Evolutionary conservation across 2,888 invertebrate species (phyloP).

Genomic region (Oscheius sp.): DNA sequence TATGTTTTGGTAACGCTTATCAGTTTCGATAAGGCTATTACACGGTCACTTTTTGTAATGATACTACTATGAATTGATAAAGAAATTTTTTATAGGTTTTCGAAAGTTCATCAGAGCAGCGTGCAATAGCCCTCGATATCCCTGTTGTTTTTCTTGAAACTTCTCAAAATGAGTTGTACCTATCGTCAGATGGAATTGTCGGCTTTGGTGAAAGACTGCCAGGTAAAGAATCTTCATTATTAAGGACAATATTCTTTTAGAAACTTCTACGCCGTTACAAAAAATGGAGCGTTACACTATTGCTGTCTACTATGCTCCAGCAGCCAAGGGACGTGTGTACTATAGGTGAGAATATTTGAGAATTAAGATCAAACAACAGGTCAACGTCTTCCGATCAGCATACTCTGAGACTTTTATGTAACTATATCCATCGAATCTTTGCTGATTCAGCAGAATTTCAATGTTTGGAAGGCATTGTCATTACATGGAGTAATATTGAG

Average conservation of each 20-base stretch:
- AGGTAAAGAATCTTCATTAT: too few relatives aligned
- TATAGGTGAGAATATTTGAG: conserved; percentile 40
- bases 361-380: conserved; percentile 26
- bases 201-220: conserved; percentile 50
- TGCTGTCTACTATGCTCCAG: conserved; percentile 58
- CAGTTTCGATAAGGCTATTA: too few relatives aligned
- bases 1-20: too few relatives aligned
- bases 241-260: neutral
- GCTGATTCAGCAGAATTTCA: conserved; percentile 80
- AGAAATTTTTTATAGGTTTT: conserved; percentile 41
- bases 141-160: conserved; percentile 57
- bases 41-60: too few relatives aligned
- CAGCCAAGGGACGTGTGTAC: conserved; percentile 48
- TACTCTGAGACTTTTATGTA: conserved; percentile 49
- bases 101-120: conserved; percentile 36
- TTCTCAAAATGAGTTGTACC: conserved; percentile 51
- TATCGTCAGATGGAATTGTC: conserved; percentile 62
- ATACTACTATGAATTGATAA: too few relatives aligned
- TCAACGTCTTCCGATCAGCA: conserved; percentile 48
- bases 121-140: conserved; percentile 44
- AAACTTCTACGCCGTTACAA: conserved; percentile 34
- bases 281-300: conserved; percentile 46
- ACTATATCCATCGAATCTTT: conserved; percentile 80
- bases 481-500: conserved; percentile 82
- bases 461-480: conserved; percentile 81